Base-by-base conservation (phyloP, 2,113 vertebrate species). In the Fulmarus glacialis region DNA sequence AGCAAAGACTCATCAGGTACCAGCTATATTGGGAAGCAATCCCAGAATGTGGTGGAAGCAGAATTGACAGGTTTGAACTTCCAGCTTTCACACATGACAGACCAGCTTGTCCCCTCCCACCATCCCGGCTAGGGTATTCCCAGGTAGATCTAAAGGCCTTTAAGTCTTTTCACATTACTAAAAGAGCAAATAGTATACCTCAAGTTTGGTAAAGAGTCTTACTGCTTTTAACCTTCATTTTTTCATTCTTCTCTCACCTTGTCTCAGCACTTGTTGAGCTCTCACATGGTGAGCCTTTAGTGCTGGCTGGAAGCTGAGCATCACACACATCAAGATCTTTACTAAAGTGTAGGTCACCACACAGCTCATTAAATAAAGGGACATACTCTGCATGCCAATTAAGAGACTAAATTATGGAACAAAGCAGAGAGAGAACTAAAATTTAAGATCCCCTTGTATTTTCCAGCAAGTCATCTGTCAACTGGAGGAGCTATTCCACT, bases 401-500 rank as follows among this genome's bases (percentile, higher is more conserved):
- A 91, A 91, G 56, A 87, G 56, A 93, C 85, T 96, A 89, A 96
- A 90, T 95, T 94, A 96, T 62, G 34, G 77, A 95, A 93, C 68
- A 95, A 97, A 95, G 77, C 60, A 79, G 53, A 93, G 77, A 14
- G 13, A 89, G 77, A 94, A 75, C 75, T 74, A 91, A 92, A 96
- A 93, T 91, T 94, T 96, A 91, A 96, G 87, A 74, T 94, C 81
- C 52, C 60, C 36, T 89, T 85, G 53, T 93, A 96, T 96, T 96
- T 96, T 89, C 89, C 15, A 4, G 70, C 81, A 96, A 96, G 89
- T 96, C 52, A 96, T 89, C 89, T 96, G 94, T 95, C 93, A 92
- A 52, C 75, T 74, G 82, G 75, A 96, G 87, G 80, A 92, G 73
- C 70, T 83, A 23, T 74, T 93, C 77, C 64, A 79, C 86, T 60